Evolutionary conservation across 1,140 invertebrate genomes (phyloP).

Genomic region (Drosophila teissieri): DNA sequence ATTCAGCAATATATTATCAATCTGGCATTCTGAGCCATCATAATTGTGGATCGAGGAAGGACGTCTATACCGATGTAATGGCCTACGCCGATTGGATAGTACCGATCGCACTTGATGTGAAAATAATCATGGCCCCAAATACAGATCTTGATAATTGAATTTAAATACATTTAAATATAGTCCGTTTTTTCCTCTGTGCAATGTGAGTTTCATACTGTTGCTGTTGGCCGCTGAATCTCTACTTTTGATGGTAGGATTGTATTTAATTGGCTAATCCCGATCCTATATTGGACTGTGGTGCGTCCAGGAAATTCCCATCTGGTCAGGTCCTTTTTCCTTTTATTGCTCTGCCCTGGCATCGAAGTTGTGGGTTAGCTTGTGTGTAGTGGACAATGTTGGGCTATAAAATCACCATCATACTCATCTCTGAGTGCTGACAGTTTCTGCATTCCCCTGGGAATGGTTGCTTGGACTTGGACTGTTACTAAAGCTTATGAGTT

Average conservation of each 20-base stretch:
- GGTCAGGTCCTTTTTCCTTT: constrained; percentile 32
- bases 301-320: constrained; percentile 17
- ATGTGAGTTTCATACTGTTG: constrained; percentile 8
- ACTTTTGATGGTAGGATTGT: neutral
- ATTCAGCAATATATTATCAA: neutral
- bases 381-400: constrained; percentile 43
- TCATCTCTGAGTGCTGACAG: constrained; percentile 63
- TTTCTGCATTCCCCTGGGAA: constrained; percentile 66
- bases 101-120: neutral
- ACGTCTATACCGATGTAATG: neutral
- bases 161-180: neutral
- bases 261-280: too few relatives aligned
- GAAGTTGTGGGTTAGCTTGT: neutral
- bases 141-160: too few relatives aligned
- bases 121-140: neutral
- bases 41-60: neutral
- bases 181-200: neutral
- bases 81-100: neutral
- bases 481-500: constrained; percentile 25
- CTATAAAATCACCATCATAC: constrained; percentile 78
- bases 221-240: constrained; percentile 3
- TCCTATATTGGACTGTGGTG: too few relatives aligned
- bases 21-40: neutral
- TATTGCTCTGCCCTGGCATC: constrained; percentile 41
- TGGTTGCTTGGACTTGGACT: constrained; percentile 22